Percentiles rank a stretch among this genome's conserved stretches.
These are phyloP conservation scores for Ditylenchus weischeri DNA, from an alignment of 2,888 invertebrate species.

Conservation along the genomic window DNA sequence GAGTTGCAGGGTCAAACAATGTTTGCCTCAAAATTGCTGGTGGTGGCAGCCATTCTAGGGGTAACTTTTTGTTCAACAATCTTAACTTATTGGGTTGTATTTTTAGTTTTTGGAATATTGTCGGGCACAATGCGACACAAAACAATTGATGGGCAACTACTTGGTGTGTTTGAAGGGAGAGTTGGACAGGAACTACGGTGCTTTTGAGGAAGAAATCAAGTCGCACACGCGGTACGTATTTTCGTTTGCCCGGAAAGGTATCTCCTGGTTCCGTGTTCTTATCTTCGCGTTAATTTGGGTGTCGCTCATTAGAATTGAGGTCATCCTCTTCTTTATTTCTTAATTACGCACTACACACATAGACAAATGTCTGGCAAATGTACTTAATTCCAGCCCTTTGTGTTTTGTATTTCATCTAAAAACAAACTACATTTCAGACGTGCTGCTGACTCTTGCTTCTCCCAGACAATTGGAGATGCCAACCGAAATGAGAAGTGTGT, in stretches of 20 bases:
- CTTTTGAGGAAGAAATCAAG: constrained; percentile 53
- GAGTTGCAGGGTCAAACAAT: no score
- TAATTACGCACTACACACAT: neutral
- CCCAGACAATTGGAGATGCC: constrained; percentile 54
- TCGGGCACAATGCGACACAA: constrained; percentile 32
- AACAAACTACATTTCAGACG: constrained; percentile 35
- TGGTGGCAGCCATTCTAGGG: no score
- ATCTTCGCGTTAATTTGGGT: no score
- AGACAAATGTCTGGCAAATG: constrained; percentile 2
- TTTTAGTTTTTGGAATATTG: neutral
- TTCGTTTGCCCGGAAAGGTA: no score
- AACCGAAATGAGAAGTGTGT: constrained; percentile 56
- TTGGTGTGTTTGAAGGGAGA: constrained; percentile 53
- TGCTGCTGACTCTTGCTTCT: constrained; percentile 54
- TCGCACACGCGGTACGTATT: constrained; percentile 44
- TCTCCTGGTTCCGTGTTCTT: no score
- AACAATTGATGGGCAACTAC: constrained; percentile 46
- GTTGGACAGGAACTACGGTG: constrained; percentile 52
- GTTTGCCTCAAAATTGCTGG: no score
- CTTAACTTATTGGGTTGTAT: no score
- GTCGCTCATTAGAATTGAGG: no score
- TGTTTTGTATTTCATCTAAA: no score
- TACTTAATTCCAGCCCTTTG: no score
- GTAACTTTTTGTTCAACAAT: no score
- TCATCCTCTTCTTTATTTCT: no score